Conservation (phyloP, 2,797 vertebrate species). For the Acomys russatus region DNA sequence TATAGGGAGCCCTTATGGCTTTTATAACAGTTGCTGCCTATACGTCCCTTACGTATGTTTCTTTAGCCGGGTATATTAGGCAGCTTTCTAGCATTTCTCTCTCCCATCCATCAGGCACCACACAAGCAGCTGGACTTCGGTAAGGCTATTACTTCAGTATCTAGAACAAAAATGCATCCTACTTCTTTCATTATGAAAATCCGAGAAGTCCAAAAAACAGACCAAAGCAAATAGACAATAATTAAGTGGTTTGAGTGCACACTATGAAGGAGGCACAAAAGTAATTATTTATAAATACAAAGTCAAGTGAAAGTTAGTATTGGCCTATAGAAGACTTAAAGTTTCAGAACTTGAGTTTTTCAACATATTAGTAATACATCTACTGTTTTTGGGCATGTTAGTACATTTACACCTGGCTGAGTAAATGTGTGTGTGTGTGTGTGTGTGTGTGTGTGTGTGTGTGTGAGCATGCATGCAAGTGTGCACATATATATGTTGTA, state of each 20-base stretch:
- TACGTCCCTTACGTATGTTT: conserved; percentile 84
- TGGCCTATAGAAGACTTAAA: background rate
- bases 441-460: too few relatives aligned
- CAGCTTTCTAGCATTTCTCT: conserved; percentile 86
- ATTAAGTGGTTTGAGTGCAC: conserved; percentile 15
- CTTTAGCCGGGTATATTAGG: conserved; percentile 87
- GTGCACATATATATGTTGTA: background rate
- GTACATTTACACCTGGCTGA: background rate
- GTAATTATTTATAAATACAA: conserved; percentile 29
- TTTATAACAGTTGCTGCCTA: conserved; percentile 83
- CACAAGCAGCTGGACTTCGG: conserved; percentile 84
- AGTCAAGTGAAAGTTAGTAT: conserved; percentile 60
- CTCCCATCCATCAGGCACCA: conserved; percentile 80
- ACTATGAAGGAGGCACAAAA: background rate
- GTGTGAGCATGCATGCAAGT: background rate
- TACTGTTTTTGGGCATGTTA: background rate
- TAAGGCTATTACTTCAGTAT: conserved; percentile 83
- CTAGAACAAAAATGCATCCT: conserved; percentile 81
- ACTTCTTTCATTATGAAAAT: conserved; percentile 80
- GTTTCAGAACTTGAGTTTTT: conserved; percentile 30
- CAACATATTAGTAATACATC: background rate
- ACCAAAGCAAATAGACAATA: conserved; percentile 39
- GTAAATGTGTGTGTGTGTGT: background rate
- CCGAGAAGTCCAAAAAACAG: conserved; percentile 19
- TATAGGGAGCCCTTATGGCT: conserved; percentile 78